phyloP scores from a whole-genome alignment of 2,113 vertebrate genomes.

The Gobiocypris rarus region DNA sequence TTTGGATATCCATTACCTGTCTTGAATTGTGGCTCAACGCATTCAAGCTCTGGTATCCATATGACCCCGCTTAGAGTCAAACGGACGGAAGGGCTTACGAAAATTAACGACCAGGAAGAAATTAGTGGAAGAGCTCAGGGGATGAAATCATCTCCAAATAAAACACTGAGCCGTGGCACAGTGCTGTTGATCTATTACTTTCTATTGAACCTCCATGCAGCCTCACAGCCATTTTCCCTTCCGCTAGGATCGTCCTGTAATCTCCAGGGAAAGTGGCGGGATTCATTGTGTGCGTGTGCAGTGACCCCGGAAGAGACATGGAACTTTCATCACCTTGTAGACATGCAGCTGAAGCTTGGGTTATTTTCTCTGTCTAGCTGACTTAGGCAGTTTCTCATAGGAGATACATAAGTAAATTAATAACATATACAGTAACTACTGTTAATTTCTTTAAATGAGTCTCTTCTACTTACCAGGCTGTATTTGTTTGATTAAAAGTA shows the following conservation, averaged over 20 bases:
- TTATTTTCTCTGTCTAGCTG: not conserved
- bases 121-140: slow-evolving; percentile 43
- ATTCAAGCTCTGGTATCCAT: not conserved
- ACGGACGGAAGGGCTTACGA: slow-evolving; percentile 50
- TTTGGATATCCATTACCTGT: slow-evolving; percentile 60
- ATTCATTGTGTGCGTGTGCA: slow-evolving; percentile 49
- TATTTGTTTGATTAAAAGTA: too few relatives aligned
- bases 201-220: slow-evolving; percentile 61
- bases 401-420: too few relatives aligned
- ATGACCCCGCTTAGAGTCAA: slow-evolving; percentile 44
- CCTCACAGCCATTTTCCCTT: slow-evolving; percentile 40
- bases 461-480: too few relatives aligned
- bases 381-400: not conserved
- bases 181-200: slow-evolving; percentile 65
- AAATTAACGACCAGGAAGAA: slow-evolving; percentile 63
- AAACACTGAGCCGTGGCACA: slow-evolving; percentile 63
- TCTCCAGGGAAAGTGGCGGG: slow-evolving; percentile 61
- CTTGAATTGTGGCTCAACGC: not conserved
- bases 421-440: too few relatives aligned
- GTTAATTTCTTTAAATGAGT: too few relatives aligned
- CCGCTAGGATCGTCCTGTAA: slow-evolving; percentile 62
- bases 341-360: not conserved
- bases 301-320: not conserved
- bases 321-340: not conserved
- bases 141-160: slow-evolving; percentile 74